These are phyloP conservation scores for Ceratina japonica DNA, from an alignment of 1,140 invertebrate genomes.

Conservation along the genomic window DNA sequence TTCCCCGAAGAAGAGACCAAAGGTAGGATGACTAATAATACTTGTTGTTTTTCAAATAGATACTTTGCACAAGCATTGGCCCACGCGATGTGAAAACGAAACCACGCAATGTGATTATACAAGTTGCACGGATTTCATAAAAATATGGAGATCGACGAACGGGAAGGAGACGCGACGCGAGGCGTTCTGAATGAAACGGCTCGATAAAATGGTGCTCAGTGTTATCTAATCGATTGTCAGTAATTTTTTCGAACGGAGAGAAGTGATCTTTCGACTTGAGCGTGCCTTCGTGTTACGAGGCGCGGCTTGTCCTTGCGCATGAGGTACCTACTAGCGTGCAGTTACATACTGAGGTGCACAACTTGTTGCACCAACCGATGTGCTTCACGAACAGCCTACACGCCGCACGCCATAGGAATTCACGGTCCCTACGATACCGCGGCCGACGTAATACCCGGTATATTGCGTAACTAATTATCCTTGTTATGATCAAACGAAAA, in stretches of 20 bases:
- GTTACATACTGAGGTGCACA: conserved; percentile 45
- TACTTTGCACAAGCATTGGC: not conserved
- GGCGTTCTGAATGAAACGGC: too few species aligned
- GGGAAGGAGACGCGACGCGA: not conserved
- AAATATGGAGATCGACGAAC: not conserved
- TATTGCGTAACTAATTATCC: conserved; percentile 23
- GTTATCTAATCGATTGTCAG: not conserved
- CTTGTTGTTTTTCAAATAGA: not conserved
- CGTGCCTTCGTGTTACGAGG: conserved; percentile 22
- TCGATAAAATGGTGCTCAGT: not conserved
- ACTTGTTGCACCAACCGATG: conserved; percentile 49
- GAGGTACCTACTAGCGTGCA: conserved; percentile 33
- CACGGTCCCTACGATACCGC: conserved; percentile 28
- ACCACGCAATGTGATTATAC: not conserved
- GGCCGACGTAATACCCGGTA: conserved; percentile 7
- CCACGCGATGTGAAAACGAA: not conserved
- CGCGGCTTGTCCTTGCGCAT: conserved; percentile 60
- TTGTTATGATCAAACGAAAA: conserved; percentile 14
- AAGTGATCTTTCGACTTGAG: not conserved
- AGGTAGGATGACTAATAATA: not conserved
- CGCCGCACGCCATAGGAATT: conserved; percentile 25
- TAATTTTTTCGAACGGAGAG: not conserved
- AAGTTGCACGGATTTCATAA: not conserved
- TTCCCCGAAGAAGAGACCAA: not conserved
- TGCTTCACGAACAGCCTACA: conserved; percentile 32